These are phyloP conservation scores for Salvelinus alpinus DNA, from an alignment of 2,113 vertebrate species.

Conservation along the genomic window DNA sequence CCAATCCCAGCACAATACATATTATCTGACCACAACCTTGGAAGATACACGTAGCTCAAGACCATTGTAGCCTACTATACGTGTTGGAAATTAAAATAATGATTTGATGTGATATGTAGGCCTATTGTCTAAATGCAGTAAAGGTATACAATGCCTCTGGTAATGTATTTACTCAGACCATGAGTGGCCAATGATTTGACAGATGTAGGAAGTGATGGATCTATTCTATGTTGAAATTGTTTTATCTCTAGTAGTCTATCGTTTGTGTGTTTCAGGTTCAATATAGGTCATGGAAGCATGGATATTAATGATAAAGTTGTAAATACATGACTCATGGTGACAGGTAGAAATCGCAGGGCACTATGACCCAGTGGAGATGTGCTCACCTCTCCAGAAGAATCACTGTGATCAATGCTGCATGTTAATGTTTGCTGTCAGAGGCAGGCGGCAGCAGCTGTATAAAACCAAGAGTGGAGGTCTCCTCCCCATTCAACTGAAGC, in stretches of 20 bases:
- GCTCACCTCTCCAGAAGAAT: conserved; percentile 27
- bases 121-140: too few relatives aligned
- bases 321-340: not conserved
- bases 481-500: conserved; percentile 53
- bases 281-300: not conserved
- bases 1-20: too few relatives aligned
- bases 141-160: not conserved
- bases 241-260: too few relatives aligned
- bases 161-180: not conserved
- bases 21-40: too few relatives aligned
- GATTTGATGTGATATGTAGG: too few relatives aligned
- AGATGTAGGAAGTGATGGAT: too few relatives aligned
- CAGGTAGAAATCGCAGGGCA: conserved; percentile 48
- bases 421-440: conserved; percentile 69
- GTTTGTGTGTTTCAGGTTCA: not conserved
- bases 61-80: too few relatives aligned
- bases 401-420: conserved; percentile 58
- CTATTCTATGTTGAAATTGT: too few relatives aligned
- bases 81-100: too few relatives aligned
- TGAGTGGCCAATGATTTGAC: too few relatives aligned
- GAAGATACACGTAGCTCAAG: too few relatives aligned
- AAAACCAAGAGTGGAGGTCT: conserved; percentile 57
- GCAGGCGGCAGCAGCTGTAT: conserved; percentile 43
- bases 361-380: conserved; percentile 74
- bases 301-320: not conserved